Base-by-base conservation (phyloP, 2,888 invertebrate genomes). In the Platycheirus albimanus region DNA sequence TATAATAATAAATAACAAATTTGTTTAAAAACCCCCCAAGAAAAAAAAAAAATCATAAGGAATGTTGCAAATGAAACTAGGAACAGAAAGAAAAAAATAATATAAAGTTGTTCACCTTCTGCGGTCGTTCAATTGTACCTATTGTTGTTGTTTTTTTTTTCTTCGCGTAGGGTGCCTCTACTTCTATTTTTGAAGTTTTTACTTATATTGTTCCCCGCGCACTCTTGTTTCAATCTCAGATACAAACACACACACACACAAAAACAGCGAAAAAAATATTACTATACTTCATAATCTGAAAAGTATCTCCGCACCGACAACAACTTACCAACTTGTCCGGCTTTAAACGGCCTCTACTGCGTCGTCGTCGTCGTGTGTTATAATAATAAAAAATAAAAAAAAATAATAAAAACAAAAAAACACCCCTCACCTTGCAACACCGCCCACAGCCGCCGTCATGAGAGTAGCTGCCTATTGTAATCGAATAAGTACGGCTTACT, bases 21-120 rank as follows among this genome's bases (percentile, higher is more conserved):
- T 49, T 56, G 47, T 64, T 43, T 63, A 45, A 67, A 67, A 58
- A 45, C 33, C 15, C 17, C 7, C 11, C 8, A 64, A 67, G 47
- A 24, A 54, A 19, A 15, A 49, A 71, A 20, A 36, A n/a, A 19
- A 43, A 52, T 17, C 7, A 70, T 17, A 4, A 38, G 24, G 28
- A 58, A 70, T 58, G 19, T 43, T 33, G 28, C 61, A 61, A 43
- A 43, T 45, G 30, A 61, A 61, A 51, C 36, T 33, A 36, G 63
- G 63, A 63, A 54, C 33, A 15, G 24, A 30, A 52, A 69, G 33
- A 8, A 54, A 41, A 58, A 45, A 41, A n/a, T 51, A 52, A 49
- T 58, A 64, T 28, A 78, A 69, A 83, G 78, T 74, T 83, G 83
- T 83, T 83, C 83, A 83, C 83, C 83, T 83, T 83, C 83, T 78